phyloP scores from a whole-genome alignment of 2,888 invertebrate genomes.

The Salticus scenicus region DNA sequence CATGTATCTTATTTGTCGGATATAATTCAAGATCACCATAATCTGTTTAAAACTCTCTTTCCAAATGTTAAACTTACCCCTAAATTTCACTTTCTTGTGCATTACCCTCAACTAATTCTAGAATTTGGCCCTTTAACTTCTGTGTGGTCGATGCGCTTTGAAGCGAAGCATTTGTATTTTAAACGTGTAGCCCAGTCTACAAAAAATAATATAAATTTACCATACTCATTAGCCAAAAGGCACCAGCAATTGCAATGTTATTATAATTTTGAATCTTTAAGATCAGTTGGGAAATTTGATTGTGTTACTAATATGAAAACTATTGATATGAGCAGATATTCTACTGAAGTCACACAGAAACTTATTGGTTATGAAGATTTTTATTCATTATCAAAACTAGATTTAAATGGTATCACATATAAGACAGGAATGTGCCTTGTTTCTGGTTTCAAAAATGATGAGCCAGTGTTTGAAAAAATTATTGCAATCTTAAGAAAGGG shows the following conservation, averaged over 20 bases:
- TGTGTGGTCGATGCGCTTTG: constrained; percentile 16
- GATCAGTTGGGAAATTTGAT: background rate
- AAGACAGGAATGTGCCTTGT: constrained; percentile 4
- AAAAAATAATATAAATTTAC: constrained; percentile 7
- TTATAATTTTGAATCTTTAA: background rate
- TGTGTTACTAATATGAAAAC: background rate
- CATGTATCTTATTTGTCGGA: background rate
- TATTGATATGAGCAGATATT: background rate
- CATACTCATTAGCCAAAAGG: background rate
- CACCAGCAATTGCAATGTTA: constrained; percentile 15
- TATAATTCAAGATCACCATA: background rate
- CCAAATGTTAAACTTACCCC: background rate
- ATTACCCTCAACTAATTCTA: background rate
- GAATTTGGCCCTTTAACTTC: background rate
- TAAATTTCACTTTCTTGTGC: background rate
- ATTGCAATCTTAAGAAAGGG: background rate
- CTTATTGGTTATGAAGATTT: background rate
- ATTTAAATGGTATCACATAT: background rate
- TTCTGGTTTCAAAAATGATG: background rate
- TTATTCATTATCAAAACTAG: background rate
- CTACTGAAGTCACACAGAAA: background rate
- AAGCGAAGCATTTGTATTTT: constrained; percentile 10
- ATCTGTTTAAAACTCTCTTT: background rate
- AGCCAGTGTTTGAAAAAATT: constrained; percentile 11
- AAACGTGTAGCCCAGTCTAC: background rate